Percentiles rank a stretch among this genome's conserved stretches.
Conservation (phyloP, 1,140 invertebrate genomes). For the Lysiphlebus fabarum region DNA sequence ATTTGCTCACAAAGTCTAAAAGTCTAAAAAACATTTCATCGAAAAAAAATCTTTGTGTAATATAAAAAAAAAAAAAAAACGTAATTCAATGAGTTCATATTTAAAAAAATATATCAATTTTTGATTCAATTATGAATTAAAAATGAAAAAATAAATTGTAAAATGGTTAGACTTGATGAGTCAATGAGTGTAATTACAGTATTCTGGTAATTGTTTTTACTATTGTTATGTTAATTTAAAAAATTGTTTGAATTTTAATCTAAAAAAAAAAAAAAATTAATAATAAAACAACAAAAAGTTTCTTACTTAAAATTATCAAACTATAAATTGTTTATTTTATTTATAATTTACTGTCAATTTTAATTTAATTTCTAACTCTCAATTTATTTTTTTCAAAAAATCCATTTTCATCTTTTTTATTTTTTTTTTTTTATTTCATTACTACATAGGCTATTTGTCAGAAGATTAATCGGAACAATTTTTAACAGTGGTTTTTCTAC, state of each 20-base stretch:
- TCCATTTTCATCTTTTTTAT: no score
- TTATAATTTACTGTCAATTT: no score
- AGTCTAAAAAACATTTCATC: background rate
- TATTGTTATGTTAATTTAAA: slow-evolving; percentile 36
- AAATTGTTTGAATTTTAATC: slow-evolving; percentile 29
- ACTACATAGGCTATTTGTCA: no score
- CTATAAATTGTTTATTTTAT: no score
- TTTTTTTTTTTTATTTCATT: no score
- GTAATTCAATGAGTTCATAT: slow-evolving; percentile 8
- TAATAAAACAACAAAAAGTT: background rate
- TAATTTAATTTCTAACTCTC: no score
- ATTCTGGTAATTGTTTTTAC: slow-evolving; percentile 35
- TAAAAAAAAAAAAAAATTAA: slow-evolving; percentile 11
- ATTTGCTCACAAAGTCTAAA: slow-evolving; percentile 26
- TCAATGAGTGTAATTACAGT: slow-evolving; percentile 19
- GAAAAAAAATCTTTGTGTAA: slow-evolving; percentile 8
- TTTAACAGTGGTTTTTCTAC: slow-evolving; percentile 2
- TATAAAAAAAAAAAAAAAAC: slow-evolving; percentile 13
- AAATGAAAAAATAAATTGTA: slow-evolving; percentile 2
- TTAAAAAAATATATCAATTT: slow-evolving; percentile 17
- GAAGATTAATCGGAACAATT: slow-evolving; percentile 6
- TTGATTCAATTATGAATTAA: slow-evolving; percentile 15
- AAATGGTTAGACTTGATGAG: background rate
- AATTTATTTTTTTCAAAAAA: no score
- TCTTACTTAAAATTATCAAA: background rate